These are phyloP conservation scores for Philopotamus ludificatus DNA, from an alignment of 1,140 invertebrate species.

Conservation along the genomic window DNA sequence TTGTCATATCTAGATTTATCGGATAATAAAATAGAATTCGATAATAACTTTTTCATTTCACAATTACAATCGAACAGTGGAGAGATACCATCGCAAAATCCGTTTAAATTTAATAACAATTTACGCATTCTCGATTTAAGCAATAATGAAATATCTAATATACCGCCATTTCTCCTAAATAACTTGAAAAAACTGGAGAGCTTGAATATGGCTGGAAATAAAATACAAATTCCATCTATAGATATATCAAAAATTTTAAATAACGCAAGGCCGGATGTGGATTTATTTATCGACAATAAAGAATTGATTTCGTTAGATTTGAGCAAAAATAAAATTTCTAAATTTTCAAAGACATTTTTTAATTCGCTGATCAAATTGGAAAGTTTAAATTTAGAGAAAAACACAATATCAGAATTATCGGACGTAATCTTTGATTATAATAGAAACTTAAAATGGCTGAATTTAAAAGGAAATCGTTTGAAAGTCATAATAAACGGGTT, in stretches of 20 bases:
- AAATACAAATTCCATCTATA: not conserved
- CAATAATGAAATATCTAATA: not conserved
- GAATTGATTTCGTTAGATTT: not conserved
- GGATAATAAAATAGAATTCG: not conserved
- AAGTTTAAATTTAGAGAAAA: not conserved
- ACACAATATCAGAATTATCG: not conserved
- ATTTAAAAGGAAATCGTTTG: not conserved
- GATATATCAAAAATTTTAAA: no score
- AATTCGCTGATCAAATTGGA: not conserved
- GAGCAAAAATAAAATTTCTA: not conserved
- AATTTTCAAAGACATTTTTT: not conserved
- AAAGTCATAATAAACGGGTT: not conserved
- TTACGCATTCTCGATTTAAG: not conserved
- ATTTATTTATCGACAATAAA: not conserved
- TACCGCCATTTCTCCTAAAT: not conserved
- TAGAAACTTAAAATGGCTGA: not conserved
- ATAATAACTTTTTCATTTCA: not conserved
- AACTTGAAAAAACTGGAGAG: not conserved
- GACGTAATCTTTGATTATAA: not conserved
- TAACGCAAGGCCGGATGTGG: no score
- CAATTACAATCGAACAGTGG: not conserved
- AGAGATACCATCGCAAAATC: not conserved
- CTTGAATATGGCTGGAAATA: not conserved
- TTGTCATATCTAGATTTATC: conserved; percentile 6
- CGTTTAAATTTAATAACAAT: not conserved